Evolutionary conservation across 2,888 invertebrate genomes (phyloP).

Genomic region (Watsonalla cultraria): DNA sequence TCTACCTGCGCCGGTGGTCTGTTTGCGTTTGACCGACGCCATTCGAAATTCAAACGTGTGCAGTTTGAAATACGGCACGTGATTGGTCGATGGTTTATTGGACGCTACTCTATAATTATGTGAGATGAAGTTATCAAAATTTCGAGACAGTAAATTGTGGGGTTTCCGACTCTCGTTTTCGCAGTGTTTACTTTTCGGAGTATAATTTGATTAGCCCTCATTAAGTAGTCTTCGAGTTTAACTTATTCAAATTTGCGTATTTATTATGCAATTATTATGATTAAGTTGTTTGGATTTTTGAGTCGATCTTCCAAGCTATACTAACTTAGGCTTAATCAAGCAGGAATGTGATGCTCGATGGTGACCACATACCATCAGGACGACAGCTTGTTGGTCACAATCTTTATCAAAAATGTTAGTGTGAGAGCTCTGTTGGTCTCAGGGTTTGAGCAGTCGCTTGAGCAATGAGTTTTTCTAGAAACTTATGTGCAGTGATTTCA

Average conservation of each 20-base stretch:
- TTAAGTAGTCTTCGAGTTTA: constrained; percentile 36
- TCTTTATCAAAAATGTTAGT: too few species aligned
- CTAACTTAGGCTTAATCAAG: too few species aligned
- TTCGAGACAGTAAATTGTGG: constrained; percentile 54
- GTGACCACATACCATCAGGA: too few species aligned
- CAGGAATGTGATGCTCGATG: too few species aligned
- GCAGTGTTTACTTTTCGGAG: constrained; percentile 56
- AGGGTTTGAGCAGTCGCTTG: too few species aligned
- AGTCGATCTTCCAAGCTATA: neutral
- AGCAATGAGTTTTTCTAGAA: too few species aligned
- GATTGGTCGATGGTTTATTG: constrained; percentile 56
- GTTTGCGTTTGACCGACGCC: constrained; percentile 40
- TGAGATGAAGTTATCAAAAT: constrained; percentile 70
- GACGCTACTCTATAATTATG: constrained; percentile 54
- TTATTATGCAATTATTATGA: neutral
- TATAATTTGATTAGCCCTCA: constrained; percentile 54
- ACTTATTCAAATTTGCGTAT: neutral
- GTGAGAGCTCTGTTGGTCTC: too few species aligned
- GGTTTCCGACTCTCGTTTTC: constrained; percentile 50
- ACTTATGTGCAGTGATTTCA: too few species aligned
- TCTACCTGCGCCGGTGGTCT: constrained; percentile 40
- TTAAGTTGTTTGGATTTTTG: neutral
- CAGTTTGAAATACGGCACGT: constrained; percentile 36
- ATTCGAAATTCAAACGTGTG: constrained; percentile 54
- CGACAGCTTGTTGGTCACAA: too few species aligned